phyloP scores from a whole-genome alignment of 2,888 invertebrate genomes.

The Pollenia amentaria region DNA sequence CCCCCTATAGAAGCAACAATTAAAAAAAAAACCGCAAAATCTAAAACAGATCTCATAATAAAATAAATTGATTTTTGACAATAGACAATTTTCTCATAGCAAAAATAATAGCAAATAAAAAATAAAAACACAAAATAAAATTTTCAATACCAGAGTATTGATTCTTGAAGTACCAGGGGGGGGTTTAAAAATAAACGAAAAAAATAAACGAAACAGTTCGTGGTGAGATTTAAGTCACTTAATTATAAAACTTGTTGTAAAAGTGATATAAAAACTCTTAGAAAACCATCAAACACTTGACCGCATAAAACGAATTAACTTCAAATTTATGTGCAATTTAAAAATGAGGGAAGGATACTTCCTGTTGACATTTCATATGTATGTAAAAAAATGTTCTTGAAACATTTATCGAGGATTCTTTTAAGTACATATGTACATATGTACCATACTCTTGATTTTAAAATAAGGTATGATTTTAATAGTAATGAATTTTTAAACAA shows the following conservation, averaged over 20 bases:
- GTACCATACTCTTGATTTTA: too few species aligned
- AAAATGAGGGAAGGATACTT: background rate
- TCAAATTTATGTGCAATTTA: slow-evolving; percentile 20
- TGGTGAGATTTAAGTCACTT: slow-evolving; percentile 52
- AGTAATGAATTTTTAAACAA: too few species aligned
- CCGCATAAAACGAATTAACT: slow-evolving; percentile 27
- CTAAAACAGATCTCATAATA: slow-evolving; percentile 64
- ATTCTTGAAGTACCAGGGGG: slow-evolving; percentile 36
- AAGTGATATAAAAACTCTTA: slow-evolving; percentile 38
- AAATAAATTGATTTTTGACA: slow-evolving; percentile 67
- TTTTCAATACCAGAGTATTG: slow-evolving; percentile 45
- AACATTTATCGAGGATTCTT: background rate
- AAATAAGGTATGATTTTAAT: too few species aligned
- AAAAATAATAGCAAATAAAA: background rate
- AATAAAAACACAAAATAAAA: slow-evolving; percentile 51
- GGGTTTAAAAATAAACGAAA: slow-evolving; percentile 19
- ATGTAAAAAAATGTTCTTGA: slow-evolving; percentile 4
- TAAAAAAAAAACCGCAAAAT: slow-evolving; percentile 34
- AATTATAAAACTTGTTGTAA: slow-evolving; percentile 29
- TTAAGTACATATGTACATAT: background rate
- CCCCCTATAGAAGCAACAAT: slow-evolving; percentile 22
- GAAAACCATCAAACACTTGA: slow-evolving; percentile 55
- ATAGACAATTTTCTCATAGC: slow-evolving; percentile 61
- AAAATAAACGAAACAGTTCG: slow-evolving; percentile 34
- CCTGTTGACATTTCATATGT: slow-evolving; percentile 29